Conservation (phyloP, 2,113 vertebrate species). For the Lycaon pictus region DNA sequence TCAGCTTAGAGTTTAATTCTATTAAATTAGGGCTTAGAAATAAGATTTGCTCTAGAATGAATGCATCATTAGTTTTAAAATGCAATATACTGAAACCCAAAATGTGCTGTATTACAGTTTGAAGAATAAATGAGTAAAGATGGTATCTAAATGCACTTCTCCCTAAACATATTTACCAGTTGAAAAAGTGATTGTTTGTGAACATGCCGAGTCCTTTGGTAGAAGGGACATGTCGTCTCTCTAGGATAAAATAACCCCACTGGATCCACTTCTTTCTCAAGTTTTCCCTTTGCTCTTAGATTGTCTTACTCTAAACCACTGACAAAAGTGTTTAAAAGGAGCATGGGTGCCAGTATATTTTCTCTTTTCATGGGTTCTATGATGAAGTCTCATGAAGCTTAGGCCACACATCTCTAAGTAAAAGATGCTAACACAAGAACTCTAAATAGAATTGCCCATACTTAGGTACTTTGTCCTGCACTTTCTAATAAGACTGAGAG, state of each 20-base stretch:
- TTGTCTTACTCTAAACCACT: constrained; percentile 80
- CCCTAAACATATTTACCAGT: constrained; percentile 85
- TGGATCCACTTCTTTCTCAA: constrained; percentile 75
- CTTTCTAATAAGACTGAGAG: constrained; percentile 72
- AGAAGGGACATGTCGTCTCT: constrained; percentile 57
- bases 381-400: constrained; percentile 77
- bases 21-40: constrained; percentile 92
- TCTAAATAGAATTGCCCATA: constrained; percentile 70
- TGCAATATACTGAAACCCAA: constrained; percentile 89
- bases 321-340: constrained; percentile 48
- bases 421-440: constrained; percentile 75
- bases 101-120: constrained; percentile 88
- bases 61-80: constrained; percentile 91
- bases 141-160: constrained; percentile 85
- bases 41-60: constrained; percentile 90
- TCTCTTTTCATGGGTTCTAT: constrained; percentile 77
- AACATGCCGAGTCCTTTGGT: constrained; percentile 64
- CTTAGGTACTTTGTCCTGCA: background rate
- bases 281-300: constrained; percentile 83
- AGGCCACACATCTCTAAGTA: constrained; percentile 78
- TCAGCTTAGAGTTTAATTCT: constrained; percentile 92
- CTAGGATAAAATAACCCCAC: constrained; percentile 76
- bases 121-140: constrained; percentile 87
- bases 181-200: constrained; percentile 52
- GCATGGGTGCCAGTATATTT: constrained; percentile 30